These are phyloP conservation scores for Dallia pectoralis DNA, from an alignment of 2,797 vertebrate genomes.

Conservation along the genomic window DNA sequence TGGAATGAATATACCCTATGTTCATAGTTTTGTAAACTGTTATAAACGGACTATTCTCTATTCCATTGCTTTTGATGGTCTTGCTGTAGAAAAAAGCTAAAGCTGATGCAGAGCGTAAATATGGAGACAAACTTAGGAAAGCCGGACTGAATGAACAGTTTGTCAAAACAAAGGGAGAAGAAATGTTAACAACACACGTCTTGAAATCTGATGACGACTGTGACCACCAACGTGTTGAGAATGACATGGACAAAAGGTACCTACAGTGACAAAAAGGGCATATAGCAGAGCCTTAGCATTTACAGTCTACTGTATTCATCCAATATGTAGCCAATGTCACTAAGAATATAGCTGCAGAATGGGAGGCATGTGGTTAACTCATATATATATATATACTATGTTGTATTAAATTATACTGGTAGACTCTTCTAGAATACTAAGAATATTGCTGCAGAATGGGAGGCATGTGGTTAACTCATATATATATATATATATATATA, in stretches of 20 bases:
- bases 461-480: conserved; percentile 63
- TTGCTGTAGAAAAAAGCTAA: conserved; percentile 75
- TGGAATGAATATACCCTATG: no score
- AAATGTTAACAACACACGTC: conserved; percentile 28
- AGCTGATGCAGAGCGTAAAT: conserved; percentile 78
- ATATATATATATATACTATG: conserved; percentile 41
- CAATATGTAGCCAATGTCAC: conserved; percentile 46
- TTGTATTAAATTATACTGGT: conserved; percentile 68
- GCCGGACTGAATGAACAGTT: conserved; percentile 85
- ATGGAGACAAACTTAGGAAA: conserved; percentile 77
- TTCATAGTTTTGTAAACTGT: not conserved
- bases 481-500: no score
- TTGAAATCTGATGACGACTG: conserved; percentile 40
- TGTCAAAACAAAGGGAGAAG: conserved; percentile 77
- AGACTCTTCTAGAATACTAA: conserved; percentile 58
- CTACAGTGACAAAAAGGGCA: conserved; percentile 38
- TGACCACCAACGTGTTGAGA: conserved; percentile 47
- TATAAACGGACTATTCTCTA: not conserved
- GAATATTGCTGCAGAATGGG: conserved; percentile 59
- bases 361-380: conserved; percentile 64
- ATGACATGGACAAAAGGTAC: conserved; percentile 67
- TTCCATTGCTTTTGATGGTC: not conserved
- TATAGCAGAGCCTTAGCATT: conserved; percentile 15
- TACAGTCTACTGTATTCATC: conserved; percentile 34
- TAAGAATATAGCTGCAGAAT: conserved; percentile 62